Percentiles rank a stretch among this genome's conserved stretches.
phyloP scores from a whole-genome alignment of 2,888 invertebrate genomes.

The Dione juno region DNA sequence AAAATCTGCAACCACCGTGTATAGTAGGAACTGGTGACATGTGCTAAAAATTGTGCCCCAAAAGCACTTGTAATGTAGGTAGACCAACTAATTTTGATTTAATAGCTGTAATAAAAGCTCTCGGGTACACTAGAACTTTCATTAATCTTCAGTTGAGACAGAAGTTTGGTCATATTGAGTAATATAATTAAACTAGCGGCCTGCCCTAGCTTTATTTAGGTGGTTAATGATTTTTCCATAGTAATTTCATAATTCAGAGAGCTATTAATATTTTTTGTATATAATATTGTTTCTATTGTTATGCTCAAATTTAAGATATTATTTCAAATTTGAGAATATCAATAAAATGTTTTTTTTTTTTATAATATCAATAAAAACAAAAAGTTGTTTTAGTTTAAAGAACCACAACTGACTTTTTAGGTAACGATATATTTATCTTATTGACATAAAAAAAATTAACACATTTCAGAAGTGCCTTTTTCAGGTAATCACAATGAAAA shows the following conservation, averaged over 20 bases:
- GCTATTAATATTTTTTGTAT: too few relatives aligned
- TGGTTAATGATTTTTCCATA: not conserved
- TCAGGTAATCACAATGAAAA: too few relatives aligned
- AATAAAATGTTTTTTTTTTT: too few relatives aligned
- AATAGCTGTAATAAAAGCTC: conserved; percentile 30
- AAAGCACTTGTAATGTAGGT: not conserved
- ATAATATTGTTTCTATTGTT: too few relatives aligned
- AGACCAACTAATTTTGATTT: conserved; percentile 31
- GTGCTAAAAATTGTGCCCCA: not conserved
- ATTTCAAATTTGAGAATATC: too few relatives aligned
- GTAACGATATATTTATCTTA: too few relatives aligned
- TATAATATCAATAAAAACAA: too few relatives aligned
- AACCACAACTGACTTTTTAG: too few relatives aligned
- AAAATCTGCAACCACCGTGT: not conserved
- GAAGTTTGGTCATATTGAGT: conserved; percentile 36
- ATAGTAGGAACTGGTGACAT: not conserved
- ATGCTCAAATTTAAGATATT: too few relatives aligned
- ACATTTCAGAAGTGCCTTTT: too few relatives aligned
- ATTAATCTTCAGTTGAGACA: conserved; percentile 28
- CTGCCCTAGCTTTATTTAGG: not conserved
- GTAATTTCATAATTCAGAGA: not conserved
- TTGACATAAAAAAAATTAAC: too few relatives aligned
- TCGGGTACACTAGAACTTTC: conserved; percentile 30
- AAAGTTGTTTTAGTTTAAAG: too few relatives aligned
- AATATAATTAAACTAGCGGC: conserved; percentile 34